Evolutionary conservation across 1,140 invertebrate genomes (phyloP).

Genomic region (Habropoda laboriosa): DNA sequence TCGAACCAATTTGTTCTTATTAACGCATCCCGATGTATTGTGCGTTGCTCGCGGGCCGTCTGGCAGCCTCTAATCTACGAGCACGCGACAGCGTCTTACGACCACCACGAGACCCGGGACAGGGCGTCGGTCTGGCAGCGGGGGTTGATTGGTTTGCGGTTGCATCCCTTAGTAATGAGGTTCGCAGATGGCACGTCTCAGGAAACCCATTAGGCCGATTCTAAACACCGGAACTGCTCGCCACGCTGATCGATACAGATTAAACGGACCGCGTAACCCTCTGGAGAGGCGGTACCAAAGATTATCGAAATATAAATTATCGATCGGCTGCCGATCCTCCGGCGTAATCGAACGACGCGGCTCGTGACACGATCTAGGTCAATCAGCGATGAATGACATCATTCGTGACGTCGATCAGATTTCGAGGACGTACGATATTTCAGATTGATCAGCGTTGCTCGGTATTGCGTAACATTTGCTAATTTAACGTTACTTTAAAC

Average conservation of each 20-base stretch:
- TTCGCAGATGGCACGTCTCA: conserved; percentile 79
- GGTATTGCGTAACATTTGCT: no score
- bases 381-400: neutral
- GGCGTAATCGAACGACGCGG: neutral
- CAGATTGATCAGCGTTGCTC: no score
- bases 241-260: conserved; percentile 57
- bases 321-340: neutral
- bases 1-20: conserved; percentile 36
- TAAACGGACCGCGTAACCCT: conserved; percentile 3
- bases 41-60: neutral
- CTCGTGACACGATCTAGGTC: neutral
- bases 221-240: conserved; percentile 70
- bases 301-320: conserved; percentile 48
- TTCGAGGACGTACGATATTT: no score
- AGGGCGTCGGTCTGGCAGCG: conserved; percentile 56
- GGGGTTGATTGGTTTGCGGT: conserved; percentile 80
- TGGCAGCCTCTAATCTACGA: conserved; percentile 43
- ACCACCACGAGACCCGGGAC: conserved; percentile 68
- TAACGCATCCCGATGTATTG: conserved; percentile 5
- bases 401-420: neutral
- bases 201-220: conserved; percentile 79
- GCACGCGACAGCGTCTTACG: conserved; percentile 72
- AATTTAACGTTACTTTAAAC: no score
- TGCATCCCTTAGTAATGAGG: conserved; percentile 81
- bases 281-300: conserved; percentile 13